A percentile compares a stretch with the other conserved stretches of the same genome.
These are phyloP conservation scores for Erebia aethiops DNA, from an alignment of 2,888 invertebrate genomes.

Conservation along the genomic window DNA sequence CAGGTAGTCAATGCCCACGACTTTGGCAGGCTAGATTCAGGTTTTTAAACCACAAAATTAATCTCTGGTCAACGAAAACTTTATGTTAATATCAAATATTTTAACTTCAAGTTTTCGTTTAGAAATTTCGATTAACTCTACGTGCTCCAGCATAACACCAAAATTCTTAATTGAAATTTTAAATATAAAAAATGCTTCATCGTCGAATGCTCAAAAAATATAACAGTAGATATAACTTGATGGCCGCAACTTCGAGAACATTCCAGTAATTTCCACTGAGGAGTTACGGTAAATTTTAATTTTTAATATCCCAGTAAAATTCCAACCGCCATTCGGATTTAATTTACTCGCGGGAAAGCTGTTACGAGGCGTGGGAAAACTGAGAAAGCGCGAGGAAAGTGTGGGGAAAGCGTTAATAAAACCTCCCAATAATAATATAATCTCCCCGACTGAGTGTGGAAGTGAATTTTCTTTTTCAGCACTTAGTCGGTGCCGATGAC, in stretches of 20 bases:
- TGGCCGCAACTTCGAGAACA: slow-evolving; percentile 28
- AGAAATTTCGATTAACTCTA: neutral
- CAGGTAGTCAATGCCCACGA: no score
- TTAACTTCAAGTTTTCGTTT: neutral
- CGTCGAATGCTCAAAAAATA: neutral
- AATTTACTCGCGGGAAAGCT: slow-evolving; percentile 37
- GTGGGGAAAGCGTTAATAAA: slow-evolving; percentile 10
- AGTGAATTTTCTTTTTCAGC: slow-evolving; percentile 34
- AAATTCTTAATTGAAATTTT: neutral
- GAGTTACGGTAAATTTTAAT: slow-evolving; percentile 38
- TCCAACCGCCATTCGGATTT: slow-evolving; percentile 38
- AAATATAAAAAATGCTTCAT: neutral
- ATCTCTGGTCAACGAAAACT: no score
- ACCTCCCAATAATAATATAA: slow-evolving; percentile 30
- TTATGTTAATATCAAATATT: neutral
- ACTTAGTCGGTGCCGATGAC: slow-evolving; percentile 38
- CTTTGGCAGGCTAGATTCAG: no score
- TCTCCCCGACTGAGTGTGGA: slow-evolving; percentile 23
- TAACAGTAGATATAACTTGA: slow-evolving; percentile 18
- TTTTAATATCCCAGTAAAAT: slow-evolving; percentile 40
- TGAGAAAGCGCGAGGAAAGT: neutral
- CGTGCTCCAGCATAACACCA: neutral
- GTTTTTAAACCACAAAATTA: neutral
- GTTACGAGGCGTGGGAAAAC: slow-evolving; percentile 26
- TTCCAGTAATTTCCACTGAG: slow-evolving; percentile 30